Evolutionary conservation across 2,113 vertebrate genomes (phyloP), one percentile per base, ranked within the genome.

Genomic region (Ariopsis seemanni): DNA sequence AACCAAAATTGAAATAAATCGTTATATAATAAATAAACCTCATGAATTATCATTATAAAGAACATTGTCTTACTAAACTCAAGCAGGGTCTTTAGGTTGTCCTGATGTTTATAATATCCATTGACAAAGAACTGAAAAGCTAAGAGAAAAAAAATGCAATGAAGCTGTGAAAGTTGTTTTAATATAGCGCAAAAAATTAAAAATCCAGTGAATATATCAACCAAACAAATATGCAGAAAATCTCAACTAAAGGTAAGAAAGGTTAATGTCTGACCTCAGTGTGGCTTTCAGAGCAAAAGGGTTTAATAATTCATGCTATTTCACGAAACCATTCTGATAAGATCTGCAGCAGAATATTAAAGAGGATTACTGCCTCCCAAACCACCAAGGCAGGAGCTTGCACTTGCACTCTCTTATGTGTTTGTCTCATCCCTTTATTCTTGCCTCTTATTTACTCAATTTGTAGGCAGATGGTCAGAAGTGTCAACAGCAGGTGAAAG

Each of bases 301-400:
- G 50, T 86, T 86, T 81, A 86, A 86, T 86, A 81, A 81, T 86
- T 81, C 71, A 86, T 58, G 78, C 78, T 34, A 52, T 81, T 86
- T 86, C 78, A 60, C 62, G 50, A 52, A 57, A 63, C 69, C 62
- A 80, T 86, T 78, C 50, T 81, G 63, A 86, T 71, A 78, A 81
- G 5, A 22, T 65, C 53, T 69, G 78, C 77, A 57, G 85, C 27
- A 58, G 85, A 79, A 48, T 69, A 71, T 57, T 52, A 69, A 86
- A 80, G 77, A 81, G 85, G n/a, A 80, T 22, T 25, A 52, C 48
- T 50, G 50, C 53, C 20, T 86, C 53, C 27, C n/a, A 6, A 69
- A 65, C 75, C 63, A 34, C 30, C 52, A 55, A 25, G 52, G 17
- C 57, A 52, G 42, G 34, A 52, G 22, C 72, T 15, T 11, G 48